These are phyloP conservation scores for Leucophenga montana DNA, from an alignment of 2,888 invertebrate genomes.

Conservation along the genomic window DNA sequence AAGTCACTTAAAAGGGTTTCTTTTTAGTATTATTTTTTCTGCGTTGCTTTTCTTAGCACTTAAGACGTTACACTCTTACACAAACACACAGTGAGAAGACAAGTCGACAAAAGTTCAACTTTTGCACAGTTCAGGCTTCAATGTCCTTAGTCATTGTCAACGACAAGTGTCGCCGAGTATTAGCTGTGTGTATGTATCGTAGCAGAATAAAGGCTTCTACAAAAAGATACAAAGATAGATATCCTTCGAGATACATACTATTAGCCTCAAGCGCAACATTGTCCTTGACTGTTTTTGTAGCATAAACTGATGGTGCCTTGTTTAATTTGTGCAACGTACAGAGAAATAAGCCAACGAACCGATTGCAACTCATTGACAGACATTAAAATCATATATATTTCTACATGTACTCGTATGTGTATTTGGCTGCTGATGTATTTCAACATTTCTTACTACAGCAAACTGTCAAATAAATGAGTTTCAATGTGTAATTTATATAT, in stretches of 20 bases:
- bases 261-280: background rate
- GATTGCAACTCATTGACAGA: slow-evolving; percentile 11
- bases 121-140: slow-evolving; percentile 12
- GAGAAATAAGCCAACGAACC: too few relatives aligned
- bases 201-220: too few relatives aligned
- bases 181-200: too few relatives aligned
- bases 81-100: too few relatives aligned
- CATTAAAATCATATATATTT: background rate
- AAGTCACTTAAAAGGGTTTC: slow-evolving; percentile 9
- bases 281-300: background rate
- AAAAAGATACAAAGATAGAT: too few relatives aligned
- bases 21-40: background rate
- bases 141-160: slow-evolving; percentile 22
- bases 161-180: background rate
- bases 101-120: background rate
- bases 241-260: background rate
- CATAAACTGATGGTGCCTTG: background rate
- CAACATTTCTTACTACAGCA: background rate
- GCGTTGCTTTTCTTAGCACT: too few relatives aligned
- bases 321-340: too few relatives aligned
- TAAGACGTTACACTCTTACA: too few relatives aligned
- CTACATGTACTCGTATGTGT: too few relatives aligned
- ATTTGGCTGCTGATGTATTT: too few relatives aligned
- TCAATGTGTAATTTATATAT: slow-evolving; percentile 49
- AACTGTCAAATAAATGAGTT: slow-evolving; percentile 34